These are phyloP conservation scores for Paradoxurus hermaphroditus DNA, from an alignment of 2,113 vertebrate genomes.

Conservation along the genomic window DNA sequence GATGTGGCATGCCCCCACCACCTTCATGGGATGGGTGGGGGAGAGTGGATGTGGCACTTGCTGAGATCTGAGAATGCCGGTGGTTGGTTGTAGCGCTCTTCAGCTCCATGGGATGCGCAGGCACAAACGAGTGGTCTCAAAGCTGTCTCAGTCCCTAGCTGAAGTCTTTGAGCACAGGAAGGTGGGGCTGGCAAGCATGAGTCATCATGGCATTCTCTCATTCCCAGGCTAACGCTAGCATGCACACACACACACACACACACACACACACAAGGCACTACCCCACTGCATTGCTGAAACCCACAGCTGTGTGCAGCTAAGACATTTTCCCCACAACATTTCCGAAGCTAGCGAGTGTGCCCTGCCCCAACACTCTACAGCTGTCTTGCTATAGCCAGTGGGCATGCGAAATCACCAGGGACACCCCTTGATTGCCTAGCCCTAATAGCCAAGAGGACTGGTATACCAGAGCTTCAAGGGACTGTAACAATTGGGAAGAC, in stretches of 20 bases:
- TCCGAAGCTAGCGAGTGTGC: background rate
- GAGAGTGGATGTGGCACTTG: background rate
- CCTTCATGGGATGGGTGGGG: background rate
- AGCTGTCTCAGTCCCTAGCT: background rate
- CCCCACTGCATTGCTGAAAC: background rate
- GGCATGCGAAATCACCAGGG: background rate
- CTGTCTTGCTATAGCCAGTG: background rate
- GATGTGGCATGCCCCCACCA: background rate
- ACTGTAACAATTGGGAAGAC: background rate
- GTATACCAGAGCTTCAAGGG: background rate
- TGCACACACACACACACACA: rapidly evolving
- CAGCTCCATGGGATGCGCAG: background rate
- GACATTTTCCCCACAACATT: background rate
- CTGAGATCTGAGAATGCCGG: background rate
- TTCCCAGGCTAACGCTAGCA: background rate
- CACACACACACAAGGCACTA: background rate
- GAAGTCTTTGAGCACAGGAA: background rate
- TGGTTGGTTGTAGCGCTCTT: background rate
- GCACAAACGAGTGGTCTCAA: background rate
- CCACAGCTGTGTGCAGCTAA: background rate
- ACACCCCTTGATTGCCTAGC: background rate
- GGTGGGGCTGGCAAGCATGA: background rate
- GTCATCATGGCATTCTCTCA: background rate
- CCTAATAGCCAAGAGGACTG: background rate
- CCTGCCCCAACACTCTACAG: background rate